Base-by-base conservation (phyloP, 2,888 invertebrate species). In the Torymus auratus region DNA sequence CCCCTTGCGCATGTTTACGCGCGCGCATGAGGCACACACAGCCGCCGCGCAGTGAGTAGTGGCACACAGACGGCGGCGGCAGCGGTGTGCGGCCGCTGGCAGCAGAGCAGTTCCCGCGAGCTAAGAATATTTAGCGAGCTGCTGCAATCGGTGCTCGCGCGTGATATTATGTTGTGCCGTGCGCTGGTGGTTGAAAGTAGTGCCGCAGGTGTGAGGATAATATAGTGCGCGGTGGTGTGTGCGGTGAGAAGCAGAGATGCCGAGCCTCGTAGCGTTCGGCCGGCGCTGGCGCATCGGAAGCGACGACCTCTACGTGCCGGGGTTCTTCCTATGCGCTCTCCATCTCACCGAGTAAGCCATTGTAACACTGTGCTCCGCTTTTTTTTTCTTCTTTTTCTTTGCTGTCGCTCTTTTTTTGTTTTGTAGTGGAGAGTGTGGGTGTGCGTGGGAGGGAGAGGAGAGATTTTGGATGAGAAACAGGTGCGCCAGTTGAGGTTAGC, bases 201-300 rank as follows among this genome's bases (percentile, higher is more conserved):
- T 41, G 41, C 41, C 7, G 41, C 41, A 41, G 41, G 41, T 41
- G 41, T 41, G 41, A 41, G 41, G 41, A 41, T 41, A 41, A 41
- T 41, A 41, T 41, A 41, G 41, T 41, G 41, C 7, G 41, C 5
- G 41, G 41, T 41, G n/a, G n/a, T n/a, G n/a, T n/a, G n/a, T n/a
- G 41, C 41, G 41, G 41, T 41, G 41, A 41, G 41, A 10, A 41
- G 7, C 1, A 41, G 70, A 84, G 81, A 97, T 97, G 96, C 96
- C 96, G 83, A 95, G 96, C 84, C 93, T 97, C 85, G 94, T 96
- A 84, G 95, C 95, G 81, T 96, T 96, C 91, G 93, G 95, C 86
- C 93, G 96, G 86, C 93, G 96, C 84, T 96, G 96, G 96, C 94
- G 94, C 85, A 94, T 96, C 72, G 96, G 96, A 83, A 96, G 96